Evolutionary conservation across 2,113 vertebrate genomes (phyloP).

Genomic region (Erinaceus europaeus): DNA sequence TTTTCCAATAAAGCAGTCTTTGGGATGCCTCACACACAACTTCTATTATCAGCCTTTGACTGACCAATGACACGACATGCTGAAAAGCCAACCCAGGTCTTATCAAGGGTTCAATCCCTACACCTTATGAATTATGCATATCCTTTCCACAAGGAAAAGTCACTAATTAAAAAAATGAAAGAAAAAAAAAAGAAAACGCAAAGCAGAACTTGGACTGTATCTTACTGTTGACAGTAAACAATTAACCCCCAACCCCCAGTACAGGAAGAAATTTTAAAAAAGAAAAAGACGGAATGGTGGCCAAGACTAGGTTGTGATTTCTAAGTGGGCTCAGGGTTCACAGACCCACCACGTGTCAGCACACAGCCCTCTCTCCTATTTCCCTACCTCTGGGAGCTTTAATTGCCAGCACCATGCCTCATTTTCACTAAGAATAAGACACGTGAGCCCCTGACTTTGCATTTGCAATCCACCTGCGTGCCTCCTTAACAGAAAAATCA

Average conservation of each 20-base stretch:
- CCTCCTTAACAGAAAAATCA: conserved; percentile 50
- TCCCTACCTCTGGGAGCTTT: not conserved
- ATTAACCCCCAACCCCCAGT: no score
- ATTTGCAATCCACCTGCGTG: not conserved
- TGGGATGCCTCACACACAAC: not conserved
- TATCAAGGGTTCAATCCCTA: not conserved
- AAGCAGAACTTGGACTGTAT: no score
- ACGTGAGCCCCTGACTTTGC: not conserved
- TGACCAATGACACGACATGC: not conserved
- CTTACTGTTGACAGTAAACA: no score
- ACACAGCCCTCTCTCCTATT: not conserved
- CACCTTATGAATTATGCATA: not conserved
- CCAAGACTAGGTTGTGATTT: no score
- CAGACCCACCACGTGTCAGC: not conserved
- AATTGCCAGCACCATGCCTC: not conserved
- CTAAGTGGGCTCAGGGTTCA: not conserved
- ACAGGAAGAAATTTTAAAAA: no score
- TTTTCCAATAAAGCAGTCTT: not conserved
- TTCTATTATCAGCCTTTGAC: not conserved
- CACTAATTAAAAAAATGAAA: no score
- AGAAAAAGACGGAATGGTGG: no score
- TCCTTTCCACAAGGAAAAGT: no score
- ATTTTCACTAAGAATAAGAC: not conserved
- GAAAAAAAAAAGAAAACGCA: no score
- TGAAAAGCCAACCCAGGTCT: not conserved